phyloP scores from a whole-genome alignment of 2,888 invertebrate genomes.

The Listrodromus nycthemerus region DNA sequence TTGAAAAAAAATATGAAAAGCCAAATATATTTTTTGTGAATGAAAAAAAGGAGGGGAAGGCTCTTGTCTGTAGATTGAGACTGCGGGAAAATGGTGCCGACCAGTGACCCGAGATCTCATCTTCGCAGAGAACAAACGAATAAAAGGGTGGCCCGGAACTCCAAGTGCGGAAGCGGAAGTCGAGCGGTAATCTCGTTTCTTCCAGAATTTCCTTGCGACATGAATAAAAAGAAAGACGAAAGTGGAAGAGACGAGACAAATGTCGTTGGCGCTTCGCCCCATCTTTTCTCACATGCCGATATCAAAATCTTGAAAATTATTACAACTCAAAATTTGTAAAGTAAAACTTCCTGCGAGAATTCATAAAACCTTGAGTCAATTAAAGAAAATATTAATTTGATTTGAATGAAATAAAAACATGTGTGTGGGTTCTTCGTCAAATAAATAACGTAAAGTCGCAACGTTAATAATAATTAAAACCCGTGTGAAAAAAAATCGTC shows the following conservation, averaged over 20 bases:
- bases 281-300: neutral
- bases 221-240: constrained; percentile 24
- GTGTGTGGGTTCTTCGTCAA: too few species aligned
- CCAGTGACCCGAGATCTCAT: constrained; percentile 27
- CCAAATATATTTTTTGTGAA: neutral
- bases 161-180: constrained; percentile 27
- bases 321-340: neutral
- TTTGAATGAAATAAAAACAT: too few species aligned
- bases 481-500: too few species aligned
- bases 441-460: too few species aligned
- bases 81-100: constrained; percentile 25
- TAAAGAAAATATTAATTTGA: too few species aligned
- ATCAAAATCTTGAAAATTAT: constrained; percentile 18
- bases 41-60: neutral
- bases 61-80: neutral
- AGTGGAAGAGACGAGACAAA: neutral
- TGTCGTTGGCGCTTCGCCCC: constrained; percentile 17
- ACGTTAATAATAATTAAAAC: too few species aligned
- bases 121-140: constrained; percentile 46
- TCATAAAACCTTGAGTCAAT: too few species aligned
- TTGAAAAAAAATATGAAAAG: neutral
- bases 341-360: too few species aligned
- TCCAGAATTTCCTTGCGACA: constrained; percentile 52
- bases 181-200: constrained; percentile 56
- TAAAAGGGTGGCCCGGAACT: constrained; percentile 45